These are phyloP conservation scores for Mallotus villosus DNA, from an alignment of 2,797 vertebrate genomes.

Conservation along the genomic window DNA sequence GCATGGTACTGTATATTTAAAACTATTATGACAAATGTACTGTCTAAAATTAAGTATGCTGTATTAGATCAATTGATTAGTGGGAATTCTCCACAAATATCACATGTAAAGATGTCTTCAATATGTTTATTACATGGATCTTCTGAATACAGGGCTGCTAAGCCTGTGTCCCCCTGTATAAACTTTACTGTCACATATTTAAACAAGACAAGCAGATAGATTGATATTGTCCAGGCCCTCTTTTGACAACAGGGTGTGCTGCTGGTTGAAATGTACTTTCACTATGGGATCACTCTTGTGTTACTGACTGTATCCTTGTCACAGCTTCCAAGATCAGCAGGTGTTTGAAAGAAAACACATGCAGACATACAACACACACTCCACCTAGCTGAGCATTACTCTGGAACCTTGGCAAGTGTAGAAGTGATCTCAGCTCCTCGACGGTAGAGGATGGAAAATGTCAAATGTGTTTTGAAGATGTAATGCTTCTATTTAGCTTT, in stretches of 20 bases:
- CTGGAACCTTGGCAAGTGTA: conserved; percentile 17
- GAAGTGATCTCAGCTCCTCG: conserved; percentile 6
- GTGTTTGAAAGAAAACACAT: neutral
- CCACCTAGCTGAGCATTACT: conserved; percentile 4
- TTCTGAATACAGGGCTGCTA: too few species aligned
- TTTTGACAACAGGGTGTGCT: too few species aligned
- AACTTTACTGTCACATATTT: conserved; percentile 31
- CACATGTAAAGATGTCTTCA: too few species aligned
- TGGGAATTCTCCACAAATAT: too few species aligned
- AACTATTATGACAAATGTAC: neutral
- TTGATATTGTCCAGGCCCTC: conserved; percentile 14
- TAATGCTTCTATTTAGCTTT: conserved; percentile 38
- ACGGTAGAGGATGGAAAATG: conserved; percentile 39
- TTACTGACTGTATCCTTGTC: neutral
- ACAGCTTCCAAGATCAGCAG: neutral
- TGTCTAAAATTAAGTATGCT: neutral
- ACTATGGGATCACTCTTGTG: neutral
- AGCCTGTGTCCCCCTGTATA: neutral
- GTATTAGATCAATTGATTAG: too few species aligned
- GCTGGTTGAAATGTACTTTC: too few species aligned
- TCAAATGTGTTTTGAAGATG: conserved; percentile 29
- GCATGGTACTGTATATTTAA: neutral
- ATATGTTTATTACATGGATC: too few species aligned
- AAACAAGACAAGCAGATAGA: conserved; percentile 25
- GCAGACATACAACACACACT: neutral